Conservation (phyloP, 2,797 vertebrate species). For the Chaetodon trifasciatus region DNA sequence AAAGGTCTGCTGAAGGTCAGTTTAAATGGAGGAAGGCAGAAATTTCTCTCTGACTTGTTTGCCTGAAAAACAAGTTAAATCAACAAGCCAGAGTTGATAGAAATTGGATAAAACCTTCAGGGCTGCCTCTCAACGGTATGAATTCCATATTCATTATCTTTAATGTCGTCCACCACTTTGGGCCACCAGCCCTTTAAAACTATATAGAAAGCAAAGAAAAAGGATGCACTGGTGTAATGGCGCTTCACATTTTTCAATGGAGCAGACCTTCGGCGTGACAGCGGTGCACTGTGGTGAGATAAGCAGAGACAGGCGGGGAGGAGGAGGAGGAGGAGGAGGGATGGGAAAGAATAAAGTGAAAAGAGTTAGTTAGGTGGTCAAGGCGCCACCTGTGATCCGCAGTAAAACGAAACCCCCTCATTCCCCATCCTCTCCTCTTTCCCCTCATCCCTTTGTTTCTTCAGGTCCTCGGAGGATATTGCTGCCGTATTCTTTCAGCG, state of each 20-base stretch:
- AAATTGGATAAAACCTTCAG: conserved; percentile 70
- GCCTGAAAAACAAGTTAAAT: conserved; percentile 65
- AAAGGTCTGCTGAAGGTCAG: conserved; percentile 71
- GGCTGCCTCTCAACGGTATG: conserved; percentile 51
- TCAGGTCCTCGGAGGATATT: conserved; percentile 76
- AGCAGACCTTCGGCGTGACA: conserved; percentile 49
- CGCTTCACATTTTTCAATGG: conserved; percentile 50
- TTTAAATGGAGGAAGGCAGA: conserved; percentile 43
- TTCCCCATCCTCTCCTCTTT: conserved; percentile 58
- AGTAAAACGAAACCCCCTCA: conserved; percentile 71
- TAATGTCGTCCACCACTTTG: conserved; percentile 26
- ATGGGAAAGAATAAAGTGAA: conserved; percentile 60
- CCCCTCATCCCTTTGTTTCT: conserved; percentile 70
- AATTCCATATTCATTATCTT: conserved; percentile 69
- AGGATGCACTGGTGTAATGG: conserved; percentile 21
- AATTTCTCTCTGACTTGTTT: conserved; percentile 53
- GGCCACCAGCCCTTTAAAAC: neutral
- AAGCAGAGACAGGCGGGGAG: conserved; percentile 60
- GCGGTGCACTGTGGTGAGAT: conserved; percentile 49
- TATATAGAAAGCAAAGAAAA: conserved; percentile 9
- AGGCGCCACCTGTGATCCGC: conserved; percentile 78
- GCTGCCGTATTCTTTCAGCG: conserved; percentile 77
- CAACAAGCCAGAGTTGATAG: conserved; percentile 61
- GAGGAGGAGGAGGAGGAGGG: conserved; percentile 39
- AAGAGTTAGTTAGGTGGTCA: conserved; percentile 77